Base-by-base conservation (phyloP, 2,797 vertebrate genomes). In the Toxotes lorentzi region DNA sequence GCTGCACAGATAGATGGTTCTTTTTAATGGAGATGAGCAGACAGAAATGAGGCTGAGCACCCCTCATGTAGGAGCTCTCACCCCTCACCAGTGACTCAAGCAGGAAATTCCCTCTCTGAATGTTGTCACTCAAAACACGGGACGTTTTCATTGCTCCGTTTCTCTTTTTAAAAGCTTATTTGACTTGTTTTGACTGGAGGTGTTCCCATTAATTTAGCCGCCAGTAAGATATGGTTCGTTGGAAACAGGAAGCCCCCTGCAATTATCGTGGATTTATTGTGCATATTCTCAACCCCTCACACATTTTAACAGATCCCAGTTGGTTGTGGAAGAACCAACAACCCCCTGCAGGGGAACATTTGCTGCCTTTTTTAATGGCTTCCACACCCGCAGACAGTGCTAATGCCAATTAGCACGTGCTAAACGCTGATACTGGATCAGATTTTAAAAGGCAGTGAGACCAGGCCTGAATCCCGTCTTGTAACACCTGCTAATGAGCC, bases 401-500 rank as follows among this genome's bases (percentile, higher is more conserved):
- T 92, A 89, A 89, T 70, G 86, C 92, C 92, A 93, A 93, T 95
- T 94, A 95, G 91, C 88, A 86, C 85, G 73, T 82, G 88, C 90
- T 94, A 91, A 93, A 93, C 86, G 72, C 87, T 66, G 82, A 85
- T 65, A 66, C 81, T 76, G 89, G 85, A 90, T 88, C 81, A 73
- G 82, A 77, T 88, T 90, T 81, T 70, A 77, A 81, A 65, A 84
- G 62, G 77, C 60, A 67, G 67, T 2, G 43, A 71, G 81, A 53
- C 48, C 64, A 27, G 66, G 73, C 69, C 91, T 91, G 93, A 80
- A 66, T 85, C 88, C 69, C 69, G 56, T 95, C 92, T 85, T 41
- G 8, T 76, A 89, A 93, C 93, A 94, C 93, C 93, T 90, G 89
- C 91, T 96, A 95, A 96, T 93, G 91, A 95, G 91, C 88, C 83